phyloP scores from a whole-genome alignment of 2,888 invertebrate genomes.

The Syrphus vitripennis region DNA sequence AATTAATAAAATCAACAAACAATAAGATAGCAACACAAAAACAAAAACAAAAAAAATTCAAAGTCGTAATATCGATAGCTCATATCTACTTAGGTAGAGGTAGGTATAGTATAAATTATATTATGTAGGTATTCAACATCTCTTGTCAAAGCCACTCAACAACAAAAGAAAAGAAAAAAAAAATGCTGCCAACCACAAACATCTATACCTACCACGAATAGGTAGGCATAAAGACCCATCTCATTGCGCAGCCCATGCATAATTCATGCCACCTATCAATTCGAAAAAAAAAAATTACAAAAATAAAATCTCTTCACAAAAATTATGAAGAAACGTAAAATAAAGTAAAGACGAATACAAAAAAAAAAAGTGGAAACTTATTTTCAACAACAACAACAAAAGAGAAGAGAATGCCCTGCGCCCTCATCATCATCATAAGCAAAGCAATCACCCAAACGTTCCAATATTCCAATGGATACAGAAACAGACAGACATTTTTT shows the following conservation, averaged over 20 bases:
- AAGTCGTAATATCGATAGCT: not conserved
- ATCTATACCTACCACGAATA: not conserved
- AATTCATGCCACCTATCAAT: slow-evolving; percentile 68
- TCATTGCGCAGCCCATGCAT: slow-evolving; percentile 52
- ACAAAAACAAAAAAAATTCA: not conserved
- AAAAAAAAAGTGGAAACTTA: slow-evolving; percentile 39
- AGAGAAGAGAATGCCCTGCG: slow-evolving; percentile 24
- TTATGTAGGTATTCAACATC: not conserved
- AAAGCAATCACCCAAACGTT: not conserved
- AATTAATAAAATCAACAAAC: not conserved
- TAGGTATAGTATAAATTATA: no score
- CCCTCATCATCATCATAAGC: slow-evolving; percentile 17
- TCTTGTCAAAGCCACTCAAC: not conserved
- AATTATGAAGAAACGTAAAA: slow-evolving; percentile 1
- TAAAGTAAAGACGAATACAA: slow-evolving; percentile 27
- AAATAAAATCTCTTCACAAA: slow-evolving; percentile 16
- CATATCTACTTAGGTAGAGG: no score
- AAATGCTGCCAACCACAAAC: slow-evolving; percentile 16
- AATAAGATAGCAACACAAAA: not conserved
- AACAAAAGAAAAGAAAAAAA: not conserved
- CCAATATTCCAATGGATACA: slow-evolving; percentile 11
- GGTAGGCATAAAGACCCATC: not conserved
- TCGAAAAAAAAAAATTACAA: slow-evolving; percentile 12
- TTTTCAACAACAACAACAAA: no score
- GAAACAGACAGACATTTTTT: not conserved